Percentiles rank a stretch among this genome's conserved stretches.
These are phyloP conservation scores for Argynnis bischoffii DNA, from an alignment of 2,888 invertebrate species.

Conservation along the genomic window DNA sequence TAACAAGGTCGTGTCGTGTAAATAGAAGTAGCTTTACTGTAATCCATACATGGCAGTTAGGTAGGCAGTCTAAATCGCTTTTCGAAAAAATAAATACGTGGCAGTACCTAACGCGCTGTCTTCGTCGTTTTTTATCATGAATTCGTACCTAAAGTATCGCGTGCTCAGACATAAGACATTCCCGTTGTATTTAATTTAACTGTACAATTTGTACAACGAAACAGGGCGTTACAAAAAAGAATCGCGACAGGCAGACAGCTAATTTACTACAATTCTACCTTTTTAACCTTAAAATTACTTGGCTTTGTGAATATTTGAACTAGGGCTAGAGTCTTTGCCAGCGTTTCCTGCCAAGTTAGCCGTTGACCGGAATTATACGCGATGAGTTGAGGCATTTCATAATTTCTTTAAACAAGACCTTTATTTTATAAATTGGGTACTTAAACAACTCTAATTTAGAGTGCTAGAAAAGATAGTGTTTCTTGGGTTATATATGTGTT, in stretches of 20 bases:
- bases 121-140: constrained; percentile 8
- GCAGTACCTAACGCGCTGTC: constrained; percentile 3
- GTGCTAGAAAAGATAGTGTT: no score
- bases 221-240: constrained; percentile 23
- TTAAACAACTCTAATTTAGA: background rate
- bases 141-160: constrained; percentile 7
- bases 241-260: constrained; percentile 32
- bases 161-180: constrained; percentile 14
- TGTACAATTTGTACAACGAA: constrained; percentile 17
- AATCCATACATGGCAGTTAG: no score
- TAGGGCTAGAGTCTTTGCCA: constrained; percentile 22
- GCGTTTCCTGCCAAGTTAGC: constrained; percentile 32
- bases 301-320: constrained; percentile 26
- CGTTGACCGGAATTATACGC: constrained; percentile 34
- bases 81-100: constrained; percentile 9
- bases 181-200: constrained; percentile 19
- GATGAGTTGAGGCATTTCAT: constrained; percentile 1
- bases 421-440: background rate
- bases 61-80: background rate
- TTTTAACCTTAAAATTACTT: constrained; percentile 34
- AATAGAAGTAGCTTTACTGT: no score
- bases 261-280: constrained; percentile 29
- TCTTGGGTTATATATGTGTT: no score
- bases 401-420: background rate
- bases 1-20: no score